Evolutionary conservation across 64 coral and sea anemone species (phyloP), one percentile per base, ranked within the genome.

Genomic region (Acropora yongei): DNA sequence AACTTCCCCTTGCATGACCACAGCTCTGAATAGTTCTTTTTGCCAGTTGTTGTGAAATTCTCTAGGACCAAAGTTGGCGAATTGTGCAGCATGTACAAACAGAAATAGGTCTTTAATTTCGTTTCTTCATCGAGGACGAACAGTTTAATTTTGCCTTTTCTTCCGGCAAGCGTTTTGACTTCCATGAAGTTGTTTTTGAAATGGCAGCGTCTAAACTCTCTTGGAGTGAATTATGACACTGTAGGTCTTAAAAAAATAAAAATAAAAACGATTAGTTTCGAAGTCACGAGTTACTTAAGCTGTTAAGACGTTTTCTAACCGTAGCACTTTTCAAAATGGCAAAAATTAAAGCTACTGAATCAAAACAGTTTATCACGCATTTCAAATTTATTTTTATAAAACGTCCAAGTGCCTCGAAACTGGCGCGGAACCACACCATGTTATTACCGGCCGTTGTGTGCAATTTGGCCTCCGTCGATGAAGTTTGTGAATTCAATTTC

Each of bases 291-390:
- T 71, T 71, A 71, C 18, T 20, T 3, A 63, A 71, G 68, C 44
- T 48, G 2, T 18, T 47, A 10, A 78, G 3, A 8, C 44, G 13
- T 17, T 18, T 13, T 78, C 12, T 48, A 48, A 48, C 49, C 40
- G 13, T 48, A 48, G 12, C 9, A 78, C 13, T 2, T 12, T 1
- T 30, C 68, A 14, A 9, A 5, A 74, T 44, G 43, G 43, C 5
- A 82, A 82, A 55, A 65, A 65, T 3, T 82, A 40, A 82, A 66
- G 79, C 39, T 63, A 82, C 53, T 82, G 49, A 66, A 82, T 51
- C 79, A 44, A 63, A 63, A 14, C 60, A 58, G 30, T 14, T 16
- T 0, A 82, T 44, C 79, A 82, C 53, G 79, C 57, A 82, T 82
- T 57, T 60, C 10, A 16, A 63, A 63, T 42, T 41, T 19, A 30